These are phyloP conservation scores for Eutolmus rufibarbis DNA, from an alignment of 2,888 invertebrate genomes.

Conservation along the genomic window DNA sequence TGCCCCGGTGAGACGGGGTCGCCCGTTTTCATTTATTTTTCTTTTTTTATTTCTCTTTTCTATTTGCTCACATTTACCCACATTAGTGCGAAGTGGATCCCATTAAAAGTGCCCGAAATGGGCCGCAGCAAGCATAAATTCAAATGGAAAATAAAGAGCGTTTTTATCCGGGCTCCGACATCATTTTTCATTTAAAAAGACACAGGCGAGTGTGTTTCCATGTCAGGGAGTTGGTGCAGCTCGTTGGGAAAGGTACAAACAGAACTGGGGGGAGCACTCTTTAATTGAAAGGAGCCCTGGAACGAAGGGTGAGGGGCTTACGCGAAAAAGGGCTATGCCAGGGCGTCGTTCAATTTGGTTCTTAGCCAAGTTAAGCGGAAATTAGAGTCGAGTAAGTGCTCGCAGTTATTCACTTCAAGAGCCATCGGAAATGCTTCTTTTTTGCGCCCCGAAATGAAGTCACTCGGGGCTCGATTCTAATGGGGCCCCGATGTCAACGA, in stretches of 20 bases:
- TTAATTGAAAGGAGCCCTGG: background rate
- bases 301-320: background rate
- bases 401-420: slow-evolving; percentile 33
- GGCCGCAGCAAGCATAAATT: slow-evolving; percentile 35
- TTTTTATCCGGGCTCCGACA: background rate
- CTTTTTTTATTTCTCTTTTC: background rate
- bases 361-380: slow-evolving; percentile 38
- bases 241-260: slow-evolving; percentile 14
- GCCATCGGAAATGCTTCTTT: slow-evolving; percentile 29
- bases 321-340: background rate
- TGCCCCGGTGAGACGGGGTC: background rate
- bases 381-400: slow-evolving; percentile 35
- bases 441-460: slow-evolving; percentile 20
- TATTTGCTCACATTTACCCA: slow-evolving; percentile 3
- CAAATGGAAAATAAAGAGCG: slow-evolving; percentile 19
- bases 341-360: slow-evolving; percentile 36
- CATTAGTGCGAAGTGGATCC: slow-evolving; percentile 36
- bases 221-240: slow-evolving; percentile 12
- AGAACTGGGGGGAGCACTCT: background rate
- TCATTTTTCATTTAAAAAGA: slow-evolving; percentile 33
- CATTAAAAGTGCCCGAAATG: slow-evolving; percentile 37
- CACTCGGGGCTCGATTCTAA: background rate
- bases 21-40: background rate
- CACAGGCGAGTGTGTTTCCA: slow-evolving; percentile 33
- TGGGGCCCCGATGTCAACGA: background rate